Evolutionary conservation across 1,140 invertebrate species (phyloP).

Genomic region (Drosophila parvula): DNA sequence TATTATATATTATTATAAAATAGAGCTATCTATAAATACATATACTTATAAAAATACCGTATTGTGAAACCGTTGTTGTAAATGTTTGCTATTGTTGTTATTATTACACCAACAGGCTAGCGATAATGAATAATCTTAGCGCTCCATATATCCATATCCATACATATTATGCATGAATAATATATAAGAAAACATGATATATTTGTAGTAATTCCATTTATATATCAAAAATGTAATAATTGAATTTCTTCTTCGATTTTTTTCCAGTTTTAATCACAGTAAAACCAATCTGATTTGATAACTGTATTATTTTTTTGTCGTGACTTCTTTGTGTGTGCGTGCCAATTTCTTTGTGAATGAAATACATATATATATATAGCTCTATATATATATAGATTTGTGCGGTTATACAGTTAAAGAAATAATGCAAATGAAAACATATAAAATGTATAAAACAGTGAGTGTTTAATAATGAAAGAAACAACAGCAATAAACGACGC

Average conservation of each 20-base stretch:
- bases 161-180: neutral
- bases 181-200: too few species aligned
- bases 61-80: slow-evolving; percentile 56
- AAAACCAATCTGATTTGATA: slow-evolving; percentile 1
- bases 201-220: neutral
- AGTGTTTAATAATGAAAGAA: slow-evolving; percentile 44
- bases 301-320: slow-evolving; percentile 31
- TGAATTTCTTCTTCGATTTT: neutral
- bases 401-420: neutral
- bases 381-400: neutral
- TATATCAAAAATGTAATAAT: neutral
- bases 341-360: slow-evolving; percentile 59
- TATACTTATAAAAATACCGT: neutral
- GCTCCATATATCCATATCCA: neutral
- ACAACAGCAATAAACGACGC: slow-evolving; percentile 19
- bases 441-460: slow-evolving; percentile 8
- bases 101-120: slow-evolving; percentile 51
- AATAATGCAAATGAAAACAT: slow-evolving; percentile 21
- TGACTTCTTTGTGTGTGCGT: slow-evolving; percentile 48
- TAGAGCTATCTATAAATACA: slow-evolving; percentile 1
- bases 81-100: slow-evolving; percentile 36
- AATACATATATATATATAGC: slow-evolving; percentile 2
- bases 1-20: neutral
- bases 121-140: slow-evolving; percentile 71
- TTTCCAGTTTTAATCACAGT: slow-evolving; percentile 12